Percentiles rank a stretch among this genome's conserved stretches.
phyloP scores from a whole-genome alignment of 2,797 vertebrate species.

The Artibeus jamaicensis region DNA sequence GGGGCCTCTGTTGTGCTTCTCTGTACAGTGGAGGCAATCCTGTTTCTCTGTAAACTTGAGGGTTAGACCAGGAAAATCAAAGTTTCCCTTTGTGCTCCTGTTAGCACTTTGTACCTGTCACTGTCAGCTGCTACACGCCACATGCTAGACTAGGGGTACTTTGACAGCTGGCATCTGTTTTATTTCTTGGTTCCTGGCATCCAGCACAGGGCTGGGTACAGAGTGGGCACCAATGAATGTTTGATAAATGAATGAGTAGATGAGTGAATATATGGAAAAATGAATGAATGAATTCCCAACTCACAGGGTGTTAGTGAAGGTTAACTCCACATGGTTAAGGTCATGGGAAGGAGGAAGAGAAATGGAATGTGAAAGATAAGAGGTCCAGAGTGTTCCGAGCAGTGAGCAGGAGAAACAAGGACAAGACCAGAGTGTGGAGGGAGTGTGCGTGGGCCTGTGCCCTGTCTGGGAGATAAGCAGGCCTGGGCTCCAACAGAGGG shows the following conservation, averaged over 20 bases:
- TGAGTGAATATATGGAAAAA: background rate
- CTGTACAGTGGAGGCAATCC: background rate
- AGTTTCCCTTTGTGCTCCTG: background rate
- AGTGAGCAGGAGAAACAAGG: background rate
- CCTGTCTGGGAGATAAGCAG: background rate
- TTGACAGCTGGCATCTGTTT: background rate
- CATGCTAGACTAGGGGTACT: background rate
- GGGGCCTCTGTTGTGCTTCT: background rate
- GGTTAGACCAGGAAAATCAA: background rate
- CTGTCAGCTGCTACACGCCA: background rate
- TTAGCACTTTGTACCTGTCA: background rate
- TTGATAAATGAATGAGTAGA: background rate
- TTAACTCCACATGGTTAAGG: background rate
- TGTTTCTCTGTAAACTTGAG: background rate
- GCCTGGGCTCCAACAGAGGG: background rate
- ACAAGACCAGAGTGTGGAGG: background rate
- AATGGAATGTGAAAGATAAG: slow-evolving; percentile 19
- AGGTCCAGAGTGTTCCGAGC: background rate
- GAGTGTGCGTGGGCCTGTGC: too few relatives aligned
- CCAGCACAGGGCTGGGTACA: background rate
- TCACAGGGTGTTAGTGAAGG: background rate
- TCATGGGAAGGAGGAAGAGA: background rate
- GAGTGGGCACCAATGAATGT: background rate
- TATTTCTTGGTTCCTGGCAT: background rate
- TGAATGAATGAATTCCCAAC: background rate